Evolutionary conservation across 2,113 vertebrate species (phyloP).

Genomic region (Scalopus aquaticus): DNA sequence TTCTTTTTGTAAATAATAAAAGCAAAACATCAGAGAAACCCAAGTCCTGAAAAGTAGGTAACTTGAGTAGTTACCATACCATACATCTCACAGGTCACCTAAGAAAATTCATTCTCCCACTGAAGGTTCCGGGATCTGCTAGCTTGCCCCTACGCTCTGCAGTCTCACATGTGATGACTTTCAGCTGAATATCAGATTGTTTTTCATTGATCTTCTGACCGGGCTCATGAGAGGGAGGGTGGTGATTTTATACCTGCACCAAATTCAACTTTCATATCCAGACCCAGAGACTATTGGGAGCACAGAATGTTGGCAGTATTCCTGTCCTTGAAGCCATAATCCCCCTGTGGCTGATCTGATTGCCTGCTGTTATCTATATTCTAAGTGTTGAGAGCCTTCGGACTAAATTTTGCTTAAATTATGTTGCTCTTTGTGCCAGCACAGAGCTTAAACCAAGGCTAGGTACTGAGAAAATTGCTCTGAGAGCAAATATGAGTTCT

Average conservation of each 20-base stretch:
- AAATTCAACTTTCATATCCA: neutral
- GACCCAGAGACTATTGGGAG: neutral
- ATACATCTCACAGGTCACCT: neutral
- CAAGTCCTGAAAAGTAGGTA: neutral
- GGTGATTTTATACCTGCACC: neutral
- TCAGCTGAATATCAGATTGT: neutral
- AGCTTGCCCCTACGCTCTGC: neutral
- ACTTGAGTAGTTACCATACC: neutral
- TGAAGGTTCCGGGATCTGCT: neutral
- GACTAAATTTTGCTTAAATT: neutral
- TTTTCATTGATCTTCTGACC: neutral
- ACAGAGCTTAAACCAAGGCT: neutral
- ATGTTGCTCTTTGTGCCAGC: neutral
- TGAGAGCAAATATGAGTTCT: neutral
- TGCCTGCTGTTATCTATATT: neutral
- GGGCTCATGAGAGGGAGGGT: neutral
- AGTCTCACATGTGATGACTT: neutral
- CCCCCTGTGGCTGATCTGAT: neutral
- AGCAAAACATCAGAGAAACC: neutral
- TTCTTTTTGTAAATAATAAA: neutral
- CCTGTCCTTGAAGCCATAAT: neutral
- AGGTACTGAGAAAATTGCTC: constrained; percentile 41
- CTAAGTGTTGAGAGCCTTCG: neutral
- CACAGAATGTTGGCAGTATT: neutral
- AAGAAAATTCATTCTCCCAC: neutral